A percentile compares a stretch with the other conserved stretches of the same genome.
phyloP scores from a whole-genome alignment of 2,888 invertebrate species.

The Cepaea hortensis region DNA sequence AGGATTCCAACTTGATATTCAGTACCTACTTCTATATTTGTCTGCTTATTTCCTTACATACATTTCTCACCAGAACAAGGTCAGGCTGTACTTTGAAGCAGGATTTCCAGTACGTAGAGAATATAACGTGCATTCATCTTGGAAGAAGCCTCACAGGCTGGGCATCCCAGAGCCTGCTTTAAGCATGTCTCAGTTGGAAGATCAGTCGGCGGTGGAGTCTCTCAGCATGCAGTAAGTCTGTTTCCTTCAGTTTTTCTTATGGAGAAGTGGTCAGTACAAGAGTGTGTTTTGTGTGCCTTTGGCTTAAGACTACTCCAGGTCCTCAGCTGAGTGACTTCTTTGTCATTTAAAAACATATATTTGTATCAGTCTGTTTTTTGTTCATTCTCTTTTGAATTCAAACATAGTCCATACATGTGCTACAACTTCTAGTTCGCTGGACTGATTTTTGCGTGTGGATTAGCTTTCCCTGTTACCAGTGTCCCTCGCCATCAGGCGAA shows the following conservation, averaged over 20 bases:
- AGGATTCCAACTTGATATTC: no score
- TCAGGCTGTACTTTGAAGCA: constrained; percentile 32
- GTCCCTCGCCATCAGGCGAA: no score
- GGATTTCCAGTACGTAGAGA: constrained; percentile 40
- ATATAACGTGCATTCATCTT: neutral
- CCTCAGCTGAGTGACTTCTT: no score
- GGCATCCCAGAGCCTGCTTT: constrained; percentile 32
- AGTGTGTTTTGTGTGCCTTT: no score
- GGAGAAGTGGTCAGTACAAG: no score
- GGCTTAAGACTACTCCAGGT: no score
- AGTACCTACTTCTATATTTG: neutral
- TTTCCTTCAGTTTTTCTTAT: neutral
- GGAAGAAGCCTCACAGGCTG: neutral
- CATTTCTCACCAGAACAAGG: constrained; percentile 19
- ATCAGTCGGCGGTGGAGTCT: constrained; percentile 2
- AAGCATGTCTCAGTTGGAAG: constrained; percentile 35
- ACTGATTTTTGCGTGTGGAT: no score
- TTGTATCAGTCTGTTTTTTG: neutral
- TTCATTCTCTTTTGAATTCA: neutral
- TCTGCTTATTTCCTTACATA: neutral
- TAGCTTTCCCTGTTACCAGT: no score
- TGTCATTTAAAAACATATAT: no score
- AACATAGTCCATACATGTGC: no score
- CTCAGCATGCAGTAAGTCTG: constrained; percentile 18
- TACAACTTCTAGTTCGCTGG: no score